These are phyloP conservation scores for Ailurus styani DNA, from an alignment of 2,113 vertebrate genomes.

Conservation along the genomic window DNA sequence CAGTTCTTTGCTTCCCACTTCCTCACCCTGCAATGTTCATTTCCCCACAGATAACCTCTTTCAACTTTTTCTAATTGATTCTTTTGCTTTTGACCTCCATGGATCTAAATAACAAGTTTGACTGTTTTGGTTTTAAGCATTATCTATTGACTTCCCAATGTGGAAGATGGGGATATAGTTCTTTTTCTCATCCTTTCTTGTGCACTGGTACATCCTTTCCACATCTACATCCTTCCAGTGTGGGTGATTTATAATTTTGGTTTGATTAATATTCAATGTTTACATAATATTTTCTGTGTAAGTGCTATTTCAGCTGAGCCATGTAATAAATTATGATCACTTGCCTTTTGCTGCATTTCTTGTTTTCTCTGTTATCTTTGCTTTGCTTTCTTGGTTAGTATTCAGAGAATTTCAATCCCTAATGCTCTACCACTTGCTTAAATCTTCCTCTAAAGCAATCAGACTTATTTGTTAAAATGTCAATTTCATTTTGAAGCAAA, in stretches of 20 bases:
- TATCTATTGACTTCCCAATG: background rate
- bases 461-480: background rate
- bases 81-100: background rate
- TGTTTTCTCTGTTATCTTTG: background rate
- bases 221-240: background rate
- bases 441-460: background rate
- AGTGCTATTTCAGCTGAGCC: background rate
- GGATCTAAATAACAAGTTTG: background rate
- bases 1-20: background rate
- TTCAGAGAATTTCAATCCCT: background rate
- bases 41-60: background rate
- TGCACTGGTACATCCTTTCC: background rate
- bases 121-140: background rate
- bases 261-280: background rate
- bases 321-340: background rate
- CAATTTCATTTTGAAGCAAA: background rate
- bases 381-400: background rate
- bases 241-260: background rate
- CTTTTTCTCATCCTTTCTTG: background rate
- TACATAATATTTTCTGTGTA: background rate
- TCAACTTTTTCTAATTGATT: background rate
- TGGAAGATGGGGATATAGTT: background rate
- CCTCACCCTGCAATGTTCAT: background rate
- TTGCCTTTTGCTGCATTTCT: background rate
- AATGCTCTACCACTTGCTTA: background rate